These are phyloP conservation scores for Hypsibius dujardini DNA, from an alignment of 1,140 invertebrate species.

Conservation along the genomic window DNA sequence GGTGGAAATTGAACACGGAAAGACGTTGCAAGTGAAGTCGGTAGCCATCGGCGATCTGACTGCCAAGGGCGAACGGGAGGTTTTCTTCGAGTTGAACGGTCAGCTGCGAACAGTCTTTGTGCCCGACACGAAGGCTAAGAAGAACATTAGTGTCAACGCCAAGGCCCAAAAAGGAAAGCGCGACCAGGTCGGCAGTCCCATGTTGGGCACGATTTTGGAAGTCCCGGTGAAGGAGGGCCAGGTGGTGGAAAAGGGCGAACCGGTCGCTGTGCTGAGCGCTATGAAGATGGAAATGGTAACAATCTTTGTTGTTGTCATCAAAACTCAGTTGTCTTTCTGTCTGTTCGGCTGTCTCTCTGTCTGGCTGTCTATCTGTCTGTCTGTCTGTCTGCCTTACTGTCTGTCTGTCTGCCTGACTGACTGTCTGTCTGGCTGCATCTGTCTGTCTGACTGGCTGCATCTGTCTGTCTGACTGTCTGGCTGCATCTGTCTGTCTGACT, in stretches of 20 bases:
- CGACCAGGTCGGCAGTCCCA: conserved; percentile 83
- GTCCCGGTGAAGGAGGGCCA: conserved; percentile 58
- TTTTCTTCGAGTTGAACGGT: conserved; percentile 98
- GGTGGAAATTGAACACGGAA: conserved; percentile 78
- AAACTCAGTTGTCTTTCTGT: too few species aligned
- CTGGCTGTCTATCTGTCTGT: too few species aligned
- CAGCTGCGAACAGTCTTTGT: conserved; percentile 84
- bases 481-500: too few species aligned
- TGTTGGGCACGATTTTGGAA: conserved; percentile 85
- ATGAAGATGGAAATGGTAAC: conserved; percentile 99
- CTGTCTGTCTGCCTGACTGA: too few species aligned
- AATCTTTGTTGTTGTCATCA: too few species aligned
- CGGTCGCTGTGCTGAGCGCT: conserved; percentile 80
- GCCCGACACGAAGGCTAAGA: conserved; percentile 69
- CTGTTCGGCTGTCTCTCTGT: too few species aligned
- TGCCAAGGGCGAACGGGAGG: conserved; percentile 70
- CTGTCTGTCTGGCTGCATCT: too few species aligned
- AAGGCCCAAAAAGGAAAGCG: conserved; percentile 74
- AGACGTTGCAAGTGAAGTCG: conserved; percentile 82
- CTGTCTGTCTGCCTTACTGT: too few species aligned
- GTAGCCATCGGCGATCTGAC: conserved; percentile 81
- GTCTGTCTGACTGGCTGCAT: too few species aligned
- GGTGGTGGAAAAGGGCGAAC: conserved; percentile 72
- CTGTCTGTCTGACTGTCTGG: too few species aligned
- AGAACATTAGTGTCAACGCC: conserved; percentile 82